Conservation (phyloP, 2,113 vertebrate genomes). For the Arothron firmamentum region DNA sequence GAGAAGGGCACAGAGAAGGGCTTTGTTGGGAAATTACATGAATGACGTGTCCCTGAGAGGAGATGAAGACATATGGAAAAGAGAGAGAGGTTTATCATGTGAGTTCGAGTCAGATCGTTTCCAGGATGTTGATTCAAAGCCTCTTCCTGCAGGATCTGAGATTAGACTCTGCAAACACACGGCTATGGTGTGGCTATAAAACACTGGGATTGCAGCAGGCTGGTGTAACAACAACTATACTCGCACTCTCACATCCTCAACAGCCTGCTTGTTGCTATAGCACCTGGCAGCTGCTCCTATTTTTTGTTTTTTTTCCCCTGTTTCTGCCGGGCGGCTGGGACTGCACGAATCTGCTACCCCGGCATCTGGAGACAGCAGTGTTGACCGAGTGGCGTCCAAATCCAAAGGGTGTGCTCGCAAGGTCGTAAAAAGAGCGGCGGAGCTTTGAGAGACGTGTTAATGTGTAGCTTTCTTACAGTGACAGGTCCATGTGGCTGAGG, state of each 20-base stretch:
- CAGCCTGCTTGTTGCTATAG: constrained; percentile 58
- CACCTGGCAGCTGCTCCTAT: constrained; percentile 39
- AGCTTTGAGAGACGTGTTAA: constrained; percentile 55
- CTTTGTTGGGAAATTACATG: constrained; percentile 11
- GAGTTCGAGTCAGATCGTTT: constrained; percentile 2
- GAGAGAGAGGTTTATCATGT: not conserved
- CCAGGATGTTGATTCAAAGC: constrained; percentile 28
- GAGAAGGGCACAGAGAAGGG: constrained; percentile 6
- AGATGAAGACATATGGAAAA: not conserved
- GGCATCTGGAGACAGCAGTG: constrained; percentile 49
- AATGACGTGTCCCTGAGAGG: not conserved
- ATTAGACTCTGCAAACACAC: constrained; percentile 27
- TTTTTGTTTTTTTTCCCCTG: constrained; percentile 1
- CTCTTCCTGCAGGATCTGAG: constrained; percentile 33
- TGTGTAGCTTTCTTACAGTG: constrained; percentile 56
- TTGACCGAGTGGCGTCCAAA: constrained; percentile 66
- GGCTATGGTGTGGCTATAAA: constrained; percentile 19
- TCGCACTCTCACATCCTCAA: constrained; percentile 30
- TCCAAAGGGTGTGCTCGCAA: constrained; percentile 59
- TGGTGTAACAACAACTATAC: constrained; percentile 25
- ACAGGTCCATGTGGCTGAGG: constrained; percentile 11
- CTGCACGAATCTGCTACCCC: constrained; percentile 16
- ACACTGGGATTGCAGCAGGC: constrained; percentile 11
- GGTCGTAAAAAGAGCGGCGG: constrained; percentile 61
- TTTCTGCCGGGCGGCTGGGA: constrained; percentile 24